Conservation (phyloP, 2,797 vertebrate genomes). For the Cyprinella venusta region DNA sequence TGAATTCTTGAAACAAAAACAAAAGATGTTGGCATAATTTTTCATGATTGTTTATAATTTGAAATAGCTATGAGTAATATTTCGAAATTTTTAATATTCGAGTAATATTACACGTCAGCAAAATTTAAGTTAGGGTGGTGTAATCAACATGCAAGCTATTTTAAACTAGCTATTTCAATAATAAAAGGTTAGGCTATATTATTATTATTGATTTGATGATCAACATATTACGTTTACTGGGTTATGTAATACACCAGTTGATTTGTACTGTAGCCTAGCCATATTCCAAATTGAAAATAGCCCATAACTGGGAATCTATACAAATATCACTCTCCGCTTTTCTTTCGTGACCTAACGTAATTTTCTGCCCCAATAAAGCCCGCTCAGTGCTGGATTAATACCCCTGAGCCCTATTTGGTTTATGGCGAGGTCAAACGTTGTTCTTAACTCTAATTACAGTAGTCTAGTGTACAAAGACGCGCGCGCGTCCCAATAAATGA, state of each 20-base stretch:
- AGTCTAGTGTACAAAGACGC: constrained; percentile 63
- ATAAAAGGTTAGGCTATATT: neutral
- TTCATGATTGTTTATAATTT: neutral
- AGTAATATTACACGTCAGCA: neutral
- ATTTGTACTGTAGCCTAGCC: neutral
- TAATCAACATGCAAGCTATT: neutral
- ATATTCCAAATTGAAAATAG: constrained; percentile 8
- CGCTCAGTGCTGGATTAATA: constrained; percentile 39
- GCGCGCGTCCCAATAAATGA: constrained; percentile 74
- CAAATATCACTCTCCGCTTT: constrained; percentile 17
- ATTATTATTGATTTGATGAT: neutral
- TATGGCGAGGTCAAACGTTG: constrained; percentile 52
- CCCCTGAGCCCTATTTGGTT: constrained; percentile 46
- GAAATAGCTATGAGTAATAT: neutral
- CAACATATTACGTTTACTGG: neutral
- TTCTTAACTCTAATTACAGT: constrained; percentile 47
- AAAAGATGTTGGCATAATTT: neutral
- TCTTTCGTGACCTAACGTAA: constrained; percentile 27
- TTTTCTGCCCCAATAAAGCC: constrained; percentile 36
- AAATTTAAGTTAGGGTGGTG: neutral
- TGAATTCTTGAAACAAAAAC: neutral
- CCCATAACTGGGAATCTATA: constrained; percentile 8
- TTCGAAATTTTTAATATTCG: no score
- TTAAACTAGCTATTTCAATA: neutral
- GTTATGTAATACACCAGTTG: constrained; percentile 5